Percentiles rank a stretch among this genome's conserved stretches.
phyloP scores from a whole-genome alignment of 2,888 invertebrate species.

The Lasioglossum pauxillum region DNA sequence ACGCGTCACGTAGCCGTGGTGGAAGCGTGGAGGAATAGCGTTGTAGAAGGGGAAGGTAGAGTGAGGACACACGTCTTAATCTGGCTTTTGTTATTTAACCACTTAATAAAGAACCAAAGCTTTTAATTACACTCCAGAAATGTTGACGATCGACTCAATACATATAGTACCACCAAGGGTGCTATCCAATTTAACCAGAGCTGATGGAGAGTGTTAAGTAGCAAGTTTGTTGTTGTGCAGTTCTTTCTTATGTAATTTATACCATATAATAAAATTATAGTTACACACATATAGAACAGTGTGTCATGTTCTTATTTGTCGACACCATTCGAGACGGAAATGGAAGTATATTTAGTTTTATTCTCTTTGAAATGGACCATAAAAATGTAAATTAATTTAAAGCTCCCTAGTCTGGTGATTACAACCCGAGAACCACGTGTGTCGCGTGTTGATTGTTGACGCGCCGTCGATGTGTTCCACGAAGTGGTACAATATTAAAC shows the following conservation, averaged over 20 bases:
- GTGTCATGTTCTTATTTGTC: not conserved
- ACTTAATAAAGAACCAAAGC: not conserved
- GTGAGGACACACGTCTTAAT: too few relatives aligned
- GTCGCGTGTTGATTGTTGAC: not conserved
- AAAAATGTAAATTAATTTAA: not conserved
- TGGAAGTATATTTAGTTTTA: not conserved
- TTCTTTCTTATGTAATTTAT: not conserved
- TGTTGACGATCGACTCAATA: too few relatives aligned
- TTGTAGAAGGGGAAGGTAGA: too few relatives aligned
- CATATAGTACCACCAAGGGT: too few relatives aligned
- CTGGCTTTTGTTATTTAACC: not conserved
- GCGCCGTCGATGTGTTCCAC: not conserved
- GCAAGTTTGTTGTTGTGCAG: not conserved
- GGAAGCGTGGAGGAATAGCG: too few relatives aligned
- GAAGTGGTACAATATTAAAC: not conserved
- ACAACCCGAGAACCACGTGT: not conserved
- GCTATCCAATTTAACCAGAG: not conserved
- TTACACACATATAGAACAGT: not conserved
- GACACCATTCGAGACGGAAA: not conserved
- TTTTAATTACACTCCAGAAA: not conserved
- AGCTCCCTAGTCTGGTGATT: not conserved
- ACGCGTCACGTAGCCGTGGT: too few relatives aligned
- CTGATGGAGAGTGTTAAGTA: not conserved
- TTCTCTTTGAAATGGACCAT: not conserved
- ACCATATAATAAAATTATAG: not conserved